Evolutionary conservation across 2,113 vertebrate species (phyloP), one percentile per base, ranked within the genome.

Genomic region (Dicaeum eximium): DNA sequence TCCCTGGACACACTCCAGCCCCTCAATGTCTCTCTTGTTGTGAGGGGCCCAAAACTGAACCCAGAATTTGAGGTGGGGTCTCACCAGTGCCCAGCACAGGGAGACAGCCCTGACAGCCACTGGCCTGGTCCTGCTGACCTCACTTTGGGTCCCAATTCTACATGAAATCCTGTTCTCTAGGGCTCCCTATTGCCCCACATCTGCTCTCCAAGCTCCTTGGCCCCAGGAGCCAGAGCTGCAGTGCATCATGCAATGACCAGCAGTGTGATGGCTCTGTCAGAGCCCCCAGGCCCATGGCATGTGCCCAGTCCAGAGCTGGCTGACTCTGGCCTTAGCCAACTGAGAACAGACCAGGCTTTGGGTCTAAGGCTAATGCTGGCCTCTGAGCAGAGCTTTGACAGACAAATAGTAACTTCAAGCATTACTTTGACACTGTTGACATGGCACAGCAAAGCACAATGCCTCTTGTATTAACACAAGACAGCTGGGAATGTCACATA

Each of bases 231-330:
- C 10, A 17, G 70, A 47, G 57, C 30, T 9, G 0, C 18, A 16
- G 60, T 1, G 42, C 56, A 25, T 9, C 40, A 4, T 2, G 27
- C 35, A 7, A 3, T 1, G 2, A 11, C 3, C 40, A 48, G 21
- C 23, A 5, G 37, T 3, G 51, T 1, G 2, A 4, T 1, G 28
- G 5, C 78, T 56, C 16, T 70, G 69, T 44, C n/a, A 80, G 65
- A 53, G 61, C 42, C 30, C 20, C 48, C 27, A 3, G 18, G 1
- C 16, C 60, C 60, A 10, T 1, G 0, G 28, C 35, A 35, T 0
- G 7, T 25, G 19, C 27, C 30, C 35, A 47, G 24, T 4, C 13
- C 69, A 40, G 15, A 24, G 61, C 53, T 21, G 65, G 19, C 47
- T 40, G 30, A 15, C 31, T 22, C 53, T 27, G 13, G 13, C 30